Evolutionary conservation across 2,113 vertebrate genomes (phyloP).

Genomic region (Cisticola juncidis): DNA sequence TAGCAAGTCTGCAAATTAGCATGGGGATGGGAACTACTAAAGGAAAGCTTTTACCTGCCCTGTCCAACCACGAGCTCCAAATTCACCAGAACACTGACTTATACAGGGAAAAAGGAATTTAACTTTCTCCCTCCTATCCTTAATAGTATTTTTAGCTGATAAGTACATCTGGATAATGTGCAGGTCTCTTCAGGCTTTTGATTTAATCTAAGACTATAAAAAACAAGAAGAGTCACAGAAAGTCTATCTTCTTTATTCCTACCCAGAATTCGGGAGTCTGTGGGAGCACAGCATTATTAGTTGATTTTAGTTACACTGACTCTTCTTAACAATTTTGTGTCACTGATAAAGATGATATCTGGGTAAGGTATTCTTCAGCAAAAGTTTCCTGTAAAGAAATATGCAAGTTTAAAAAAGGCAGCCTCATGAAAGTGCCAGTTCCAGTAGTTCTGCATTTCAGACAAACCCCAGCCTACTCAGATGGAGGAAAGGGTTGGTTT

Average conservation of each 20-base stretch:
- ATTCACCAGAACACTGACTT: background rate
- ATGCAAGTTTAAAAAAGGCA: background rate
- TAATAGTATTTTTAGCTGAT: background rate
- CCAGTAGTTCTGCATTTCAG: background rate
- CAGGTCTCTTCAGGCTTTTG: background rate
- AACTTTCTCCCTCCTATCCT: background rate
- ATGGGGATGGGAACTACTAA: accelerated
- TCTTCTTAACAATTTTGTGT: background rate
- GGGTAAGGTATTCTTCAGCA: background rate
- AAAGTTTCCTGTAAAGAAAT: background rate
- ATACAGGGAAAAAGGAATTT: background rate
- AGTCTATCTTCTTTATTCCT: background rate
- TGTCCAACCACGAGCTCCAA: background rate
- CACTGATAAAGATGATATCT: background rate
- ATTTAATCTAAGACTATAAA: background rate
- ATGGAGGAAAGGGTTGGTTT: background rate
- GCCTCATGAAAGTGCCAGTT: background rate
- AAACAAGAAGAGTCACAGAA: background rate
- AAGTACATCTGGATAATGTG: background rate
- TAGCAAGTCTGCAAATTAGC: background rate
- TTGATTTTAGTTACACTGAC: background rate
- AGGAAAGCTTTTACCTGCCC: background rate
- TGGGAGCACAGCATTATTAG: background rate
- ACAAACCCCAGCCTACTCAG: accelerated
- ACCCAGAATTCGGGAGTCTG: background rate